These are phyloP conservation scores for Sitta europaea DNA, from an alignment of 2,113 vertebrate genomes.

Conservation along the genomic window DNA sequence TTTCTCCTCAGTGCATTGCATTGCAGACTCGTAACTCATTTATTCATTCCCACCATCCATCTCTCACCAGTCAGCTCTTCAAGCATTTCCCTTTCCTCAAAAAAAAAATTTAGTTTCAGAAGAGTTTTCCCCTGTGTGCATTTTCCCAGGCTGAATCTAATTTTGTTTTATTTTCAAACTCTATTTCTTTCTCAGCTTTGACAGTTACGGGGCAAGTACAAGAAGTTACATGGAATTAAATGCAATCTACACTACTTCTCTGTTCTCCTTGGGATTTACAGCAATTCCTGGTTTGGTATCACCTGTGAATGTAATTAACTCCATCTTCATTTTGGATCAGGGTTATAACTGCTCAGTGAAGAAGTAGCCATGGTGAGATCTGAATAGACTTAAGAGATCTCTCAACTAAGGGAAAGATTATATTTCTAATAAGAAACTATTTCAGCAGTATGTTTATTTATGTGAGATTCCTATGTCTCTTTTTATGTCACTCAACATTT, in stretches of 20 bases:
- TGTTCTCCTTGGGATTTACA: slow-evolving; percentile 64
- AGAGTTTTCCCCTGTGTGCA: slow-evolving; percentile 34
- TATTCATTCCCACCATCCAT: slow-evolving; percentile 22
- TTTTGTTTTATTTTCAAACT: slow-evolving; percentile 53
- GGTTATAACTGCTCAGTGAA: slow-evolving; percentile 27
- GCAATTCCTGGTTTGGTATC: slow-evolving; percentile 51
- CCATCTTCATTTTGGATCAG: slow-evolving; percentile 49
- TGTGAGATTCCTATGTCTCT: neutral
- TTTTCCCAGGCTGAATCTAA: slow-evolving; percentile 55
- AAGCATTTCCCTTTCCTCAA: slow-evolving; percentile 6
- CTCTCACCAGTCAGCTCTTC: neutral
- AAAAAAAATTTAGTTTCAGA: slow-evolving; percentile 35
- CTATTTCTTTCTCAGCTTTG: slow-evolving; percentile 44
- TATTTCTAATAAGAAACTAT: neutral
- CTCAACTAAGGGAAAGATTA: neutral
- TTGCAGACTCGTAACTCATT: neutral
- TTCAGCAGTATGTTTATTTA: neutral
- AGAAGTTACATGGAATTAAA: slow-evolving; percentile 46
- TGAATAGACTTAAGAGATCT: neutral
- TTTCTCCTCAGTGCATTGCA: neutral
- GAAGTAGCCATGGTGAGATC: neutral
- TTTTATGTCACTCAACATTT: neutral
- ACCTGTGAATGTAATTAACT: slow-evolving; percentile 67
- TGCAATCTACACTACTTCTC: slow-evolving; percentile 45
- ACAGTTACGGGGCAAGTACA: slow-evolving; percentile 29